Base-by-base conservation (phyloP, 1,140 invertebrate genomes). In the Sycobia sp. region DNA sequence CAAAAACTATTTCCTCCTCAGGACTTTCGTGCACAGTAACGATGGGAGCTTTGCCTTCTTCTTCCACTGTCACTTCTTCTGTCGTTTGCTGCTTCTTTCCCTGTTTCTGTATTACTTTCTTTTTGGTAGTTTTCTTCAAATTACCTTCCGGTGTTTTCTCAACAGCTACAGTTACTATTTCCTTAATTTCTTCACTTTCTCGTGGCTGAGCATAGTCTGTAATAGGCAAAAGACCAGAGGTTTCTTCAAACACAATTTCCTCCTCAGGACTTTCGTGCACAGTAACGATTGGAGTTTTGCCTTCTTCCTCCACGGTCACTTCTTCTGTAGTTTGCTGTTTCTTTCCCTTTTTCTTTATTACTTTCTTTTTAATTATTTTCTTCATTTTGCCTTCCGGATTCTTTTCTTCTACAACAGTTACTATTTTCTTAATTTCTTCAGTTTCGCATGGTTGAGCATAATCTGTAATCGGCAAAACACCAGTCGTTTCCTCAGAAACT, bases 231-330 rank as follows among this genome's bases (percentile, higher is more conserved):
- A 13, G 4, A 5, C 46, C 39, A 22, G 50, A 55, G 1, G 39
- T 62, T 59, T 69, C 67, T 11, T 73, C 62, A 10, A 61, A 59
- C 1, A 73, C 20, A 34, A 65, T 54, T 1, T 41, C 39, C 36
- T 71, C 64, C 10, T 67, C 51, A 11, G 64, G 54, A 18, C 36
- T 32, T 56, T 66, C 68, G 9, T 67, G 64, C 1, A 79, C 71
- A 3, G 72, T 76, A 8, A 71, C 75, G 39, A 80, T 64, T 10
- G 80, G 75, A 47, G 69, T 65, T 65, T 82, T 75, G 43, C 79
- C 77, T 59, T 83, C 80, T 71, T 83, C 80, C 72, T 83, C 76
- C 38, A 83, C 69, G 14, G 82, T 82, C n/a, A 80, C 76, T 53
- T 82, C 79, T 73, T 84, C 79, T 7, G 77, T 82, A 3, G 79